Evolutionary conservation across 2,888 invertebrate species (phyloP), one percentile per base, ranked within the genome.

Genomic region (Proisotoma minuta): DNA sequence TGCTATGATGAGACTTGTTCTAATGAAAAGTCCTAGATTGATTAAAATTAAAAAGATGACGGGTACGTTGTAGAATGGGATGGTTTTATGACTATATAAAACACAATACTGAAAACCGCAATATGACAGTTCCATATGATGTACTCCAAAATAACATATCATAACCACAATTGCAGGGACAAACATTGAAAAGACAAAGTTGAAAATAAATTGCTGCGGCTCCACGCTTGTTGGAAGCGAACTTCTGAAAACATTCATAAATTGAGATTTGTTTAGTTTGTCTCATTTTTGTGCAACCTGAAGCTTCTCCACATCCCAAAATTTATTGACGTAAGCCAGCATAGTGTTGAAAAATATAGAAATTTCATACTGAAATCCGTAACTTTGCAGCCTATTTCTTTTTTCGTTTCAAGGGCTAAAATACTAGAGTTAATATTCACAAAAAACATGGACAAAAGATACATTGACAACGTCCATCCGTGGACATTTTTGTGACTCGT

Each of bases 321-420:
- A 50, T 68, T 65, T 20, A 68, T 65, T n/a, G 62, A 63, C 20
- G 65, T 68, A 54, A 68, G 63, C 68, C 68, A 68, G 47, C 63
- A 68, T 3, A 68, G 29, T 12, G 65, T 65, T 1, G 65, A 65
- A 59, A 68, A 58, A 48, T 65, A 68, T 15, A 57, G 51, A 27
- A 61, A 65, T 28, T 68, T 68, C 3, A 65, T 61, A 18, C 58
- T 22, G 24, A 68, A 60, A 26, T 68, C 65, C 4, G 58, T 8
- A 8, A 61, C 24, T 18, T 51, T 18, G 34, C 68, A 68, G 15
- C 58, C 53, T 3, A 52, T 24, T 1, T 54, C 15, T n/a, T 53
- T 34, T n/a, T n/a, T n/a, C 15, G 57, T 27, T 15, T 39, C 43
- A 24, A 40, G 15, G 52, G 54, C 63, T 23, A 63, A 27, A 26